These are phyloP conservation scores for Crotophaga sulcirostris DNA, from an alignment of 2,113 vertebrate genomes.

Conservation along the genomic window DNA sequence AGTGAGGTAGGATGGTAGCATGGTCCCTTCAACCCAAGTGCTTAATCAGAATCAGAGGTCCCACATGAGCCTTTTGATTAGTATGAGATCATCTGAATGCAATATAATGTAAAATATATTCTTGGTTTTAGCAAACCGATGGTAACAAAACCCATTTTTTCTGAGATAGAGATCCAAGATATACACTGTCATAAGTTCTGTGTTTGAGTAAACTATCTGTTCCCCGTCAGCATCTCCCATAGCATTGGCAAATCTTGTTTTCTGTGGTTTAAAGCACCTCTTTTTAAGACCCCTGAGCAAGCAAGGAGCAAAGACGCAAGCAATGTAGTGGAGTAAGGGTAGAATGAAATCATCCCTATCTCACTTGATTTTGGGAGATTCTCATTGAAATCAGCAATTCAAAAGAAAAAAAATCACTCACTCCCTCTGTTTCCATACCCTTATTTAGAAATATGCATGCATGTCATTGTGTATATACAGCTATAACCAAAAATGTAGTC, in stretches of 20 bases:
- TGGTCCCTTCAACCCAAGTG: not conserved
- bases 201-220: not conserved
- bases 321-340: not conserved
- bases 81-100: constrained; percentile 49
- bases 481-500: not conserved
- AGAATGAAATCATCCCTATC: not conserved
- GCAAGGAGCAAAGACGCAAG: not conserved
- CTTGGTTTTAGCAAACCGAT: constrained; percentile 3
- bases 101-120: not conserved
- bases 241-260: constrained; percentile 6
- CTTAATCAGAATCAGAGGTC: constrained; percentile 54
- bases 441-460: not conserved
- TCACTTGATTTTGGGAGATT: not conserved
- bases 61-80: constrained; percentile 46
- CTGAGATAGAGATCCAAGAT: not conserved
- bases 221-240: not conserved
- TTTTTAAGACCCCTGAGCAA: not conserved
- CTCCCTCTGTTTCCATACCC: not conserved
- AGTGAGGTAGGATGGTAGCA: constrained; percentile 28
- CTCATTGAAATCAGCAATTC: not conserved
- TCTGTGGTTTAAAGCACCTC: not conserved
- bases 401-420: not conserved
- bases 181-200: not conserved
- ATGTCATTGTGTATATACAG: not conserved
- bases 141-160: constrained; percentile 33